Percentiles rank a stretch among this genome's conserved stretches.
Conservation (phyloP, 1,140 invertebrate genomes). For the Platorchestia sp. region DNA sequence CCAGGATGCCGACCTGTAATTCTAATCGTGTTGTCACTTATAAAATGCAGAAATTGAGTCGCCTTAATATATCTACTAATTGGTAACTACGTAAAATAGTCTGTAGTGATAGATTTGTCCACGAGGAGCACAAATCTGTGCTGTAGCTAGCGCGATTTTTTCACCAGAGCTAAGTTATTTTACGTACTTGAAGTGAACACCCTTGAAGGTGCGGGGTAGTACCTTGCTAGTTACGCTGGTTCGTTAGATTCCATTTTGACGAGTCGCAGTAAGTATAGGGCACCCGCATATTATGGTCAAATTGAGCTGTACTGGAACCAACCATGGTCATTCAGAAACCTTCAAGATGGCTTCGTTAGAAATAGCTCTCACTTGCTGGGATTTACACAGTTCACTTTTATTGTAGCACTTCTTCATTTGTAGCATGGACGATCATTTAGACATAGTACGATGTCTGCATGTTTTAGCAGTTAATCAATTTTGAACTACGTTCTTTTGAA, state of each 20-base stretch:
- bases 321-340: neutral
- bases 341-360: neutral
- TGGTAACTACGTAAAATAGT: neutral
- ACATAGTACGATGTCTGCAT: neutral
- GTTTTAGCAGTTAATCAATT: neutral
- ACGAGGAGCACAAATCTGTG: neutral
- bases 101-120: neutral
- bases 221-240: neutral
- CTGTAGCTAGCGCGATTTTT: neutral
- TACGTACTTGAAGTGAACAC: neutral
- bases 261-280: neutral
- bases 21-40: neutral
- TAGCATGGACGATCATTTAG: neutral
- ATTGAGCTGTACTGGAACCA: no score
- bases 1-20: neutral
- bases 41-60: neutral
- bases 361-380: no score
- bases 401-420: neutral
- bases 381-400: neutral
- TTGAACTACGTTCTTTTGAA: neutral
- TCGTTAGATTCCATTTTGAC: neutral
- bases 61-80: neutral
- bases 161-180: neutral
- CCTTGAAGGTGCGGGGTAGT: neutral
- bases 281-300: no score